Percentiles rank a stretch among this genome's conserved stretches.
Evolutionary conservation across 2,113 vertebrate genomes (phyloP).

Genomic region (Synodontis membranacea): DNA sequence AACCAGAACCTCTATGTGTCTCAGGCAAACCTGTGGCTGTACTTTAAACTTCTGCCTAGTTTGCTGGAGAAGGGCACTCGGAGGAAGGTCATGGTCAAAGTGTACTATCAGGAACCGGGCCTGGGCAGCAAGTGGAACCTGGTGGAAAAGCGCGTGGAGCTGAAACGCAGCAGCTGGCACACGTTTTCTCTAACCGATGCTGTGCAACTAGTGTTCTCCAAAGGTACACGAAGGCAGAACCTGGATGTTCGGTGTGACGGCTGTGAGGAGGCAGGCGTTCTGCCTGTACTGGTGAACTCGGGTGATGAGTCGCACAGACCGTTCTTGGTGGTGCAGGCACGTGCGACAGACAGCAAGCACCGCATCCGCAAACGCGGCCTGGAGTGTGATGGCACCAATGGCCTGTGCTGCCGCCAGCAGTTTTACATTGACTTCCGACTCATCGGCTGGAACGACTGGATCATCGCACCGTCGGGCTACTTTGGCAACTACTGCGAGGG

Average conservation of each 20-base stretch:
- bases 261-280: slow-evolving; percentile 82
- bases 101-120: slow-evolving; percentile 90
- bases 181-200: slow-evolving; percentile 89
- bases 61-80: slow-evolving; percentile 79
- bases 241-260: slow-evolving; percentile 93
- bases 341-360: slow-evolving; percentile 82
- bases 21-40: slow-evolving; percentile 95
- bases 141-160: slow-evolving; percentile 92
- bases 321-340: slow-evolving; percentile 90
- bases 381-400: slow-evolving; percentile 91
- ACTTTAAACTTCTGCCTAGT: slow-evolving; percentile 86
- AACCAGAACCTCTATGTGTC: slow-evolving; percentile 91
- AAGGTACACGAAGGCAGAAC: slow-evolving; percentile 87
- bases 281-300: slow-evolving; percentile 81
- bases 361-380: slow-evolving; percentile 93
- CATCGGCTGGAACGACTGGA: slow-evolving; percentile 99
- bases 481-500: slow-evolving; percentile 99
- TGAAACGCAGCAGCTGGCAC: slow-evolving; percentile 95
- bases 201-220: slow-evolving; percentile 84
- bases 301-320: slow-evolving; percentile 90
- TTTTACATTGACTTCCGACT: slow-evolving; percentile 98
- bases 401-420: slow-evolving; percentile 94
- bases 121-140: slow-evolving; percentile 83
- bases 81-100: slow-evolving; percentile 88
- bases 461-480: slow-evolving; percentile 96